phyloP scores from a whole-genome alignment of 2,113 vertebrate species.

The Paramisgurnus dabryanus region DNA sequence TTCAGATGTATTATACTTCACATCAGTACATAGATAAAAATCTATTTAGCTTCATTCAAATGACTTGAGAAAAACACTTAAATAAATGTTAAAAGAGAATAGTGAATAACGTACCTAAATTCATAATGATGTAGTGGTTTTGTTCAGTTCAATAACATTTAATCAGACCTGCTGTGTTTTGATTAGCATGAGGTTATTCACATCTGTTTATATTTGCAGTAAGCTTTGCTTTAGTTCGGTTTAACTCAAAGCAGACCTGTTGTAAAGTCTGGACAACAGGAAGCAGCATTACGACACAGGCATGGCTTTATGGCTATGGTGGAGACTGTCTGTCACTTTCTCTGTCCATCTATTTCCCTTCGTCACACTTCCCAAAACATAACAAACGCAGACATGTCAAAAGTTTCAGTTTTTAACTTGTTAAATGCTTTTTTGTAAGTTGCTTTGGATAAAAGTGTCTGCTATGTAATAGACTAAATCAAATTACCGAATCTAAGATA shows the following conservation, averaged over 20 bases:
- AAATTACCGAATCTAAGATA: background rate
- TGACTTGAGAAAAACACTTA: background rate
- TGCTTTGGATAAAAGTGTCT: too few relatives aligned
- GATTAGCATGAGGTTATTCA: conserved; percentile 13
- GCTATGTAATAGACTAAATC: too few relatives aligned
- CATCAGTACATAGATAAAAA: background rate
- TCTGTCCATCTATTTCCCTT: conserved; percentile 9
- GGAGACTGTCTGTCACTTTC: conserved; percentile 18
- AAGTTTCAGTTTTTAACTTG: conserved; percentile 25
- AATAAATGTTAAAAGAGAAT: background rate
- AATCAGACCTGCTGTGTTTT: conserved; percentile 20
- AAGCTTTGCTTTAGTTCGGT: conserved; percentile 30
- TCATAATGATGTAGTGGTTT: background rate
- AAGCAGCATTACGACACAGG: conserved; percentile 11
- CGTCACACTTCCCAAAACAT: background rate
- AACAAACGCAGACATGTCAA: conserved; percentile 3
- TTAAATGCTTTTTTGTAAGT: background rate
- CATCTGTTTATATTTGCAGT: conserved; percentile 2
- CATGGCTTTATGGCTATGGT: conserved; percentile 3
- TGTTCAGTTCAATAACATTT: background rate
- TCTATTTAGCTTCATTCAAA: background rate
- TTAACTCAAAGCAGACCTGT: background rate
- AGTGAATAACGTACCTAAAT: conserved; percentile 4
- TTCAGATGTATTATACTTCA: background rate
- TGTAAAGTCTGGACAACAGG: conserved; percentile 22